Conservation (phyloP, 2,888 invertebrate species). For the Argynnis bischoffii region DNA sequence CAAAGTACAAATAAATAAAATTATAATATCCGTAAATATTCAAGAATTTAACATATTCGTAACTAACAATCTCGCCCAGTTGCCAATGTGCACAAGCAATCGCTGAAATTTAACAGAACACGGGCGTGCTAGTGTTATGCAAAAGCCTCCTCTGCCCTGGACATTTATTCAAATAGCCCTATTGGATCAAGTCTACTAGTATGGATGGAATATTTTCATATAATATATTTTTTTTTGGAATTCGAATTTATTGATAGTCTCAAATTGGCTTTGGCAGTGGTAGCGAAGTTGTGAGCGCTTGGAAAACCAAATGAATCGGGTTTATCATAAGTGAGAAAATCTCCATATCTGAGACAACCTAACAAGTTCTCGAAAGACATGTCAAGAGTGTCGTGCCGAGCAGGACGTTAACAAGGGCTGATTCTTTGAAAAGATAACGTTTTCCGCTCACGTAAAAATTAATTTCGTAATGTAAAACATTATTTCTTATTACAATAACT, state of each 20-base stretch:
- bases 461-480: conserved; percentile 3
- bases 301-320: too few relatives aligned
- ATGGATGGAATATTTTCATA: too few relatives aligned
- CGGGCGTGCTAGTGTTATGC: conserved; percentile 20
- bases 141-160: conserved; percentile 1
- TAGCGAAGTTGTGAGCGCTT: too few relatives aligned
- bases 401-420: too few relatives aligned
- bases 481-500: conserved; percentile 12
- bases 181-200: background rate
- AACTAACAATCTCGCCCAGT: conserved; percentile 11
- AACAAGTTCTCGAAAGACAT: too few relatives aligned
- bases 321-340: too few relatives aligned
- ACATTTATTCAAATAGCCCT: conserved; percentile 10
- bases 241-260: too few relatives aligned
- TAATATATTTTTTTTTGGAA: too few relatives aligned
- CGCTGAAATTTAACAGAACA: conserved; percentile 3
- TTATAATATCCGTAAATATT: background rate
- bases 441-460: background rate
- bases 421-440: background rate
- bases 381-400: too few relatives aligned
- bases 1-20: background rate
- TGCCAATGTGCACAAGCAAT: conserved; percentile 9
- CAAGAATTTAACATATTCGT: conserved; percentile 9
- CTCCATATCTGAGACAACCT: too few relatives aligned
- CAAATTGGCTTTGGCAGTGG: too few relatives aligned